phyloP scores from a whole-genome alignment of 2,113 vertebrate genomes.

The Oostethus manadensis region DNA sequence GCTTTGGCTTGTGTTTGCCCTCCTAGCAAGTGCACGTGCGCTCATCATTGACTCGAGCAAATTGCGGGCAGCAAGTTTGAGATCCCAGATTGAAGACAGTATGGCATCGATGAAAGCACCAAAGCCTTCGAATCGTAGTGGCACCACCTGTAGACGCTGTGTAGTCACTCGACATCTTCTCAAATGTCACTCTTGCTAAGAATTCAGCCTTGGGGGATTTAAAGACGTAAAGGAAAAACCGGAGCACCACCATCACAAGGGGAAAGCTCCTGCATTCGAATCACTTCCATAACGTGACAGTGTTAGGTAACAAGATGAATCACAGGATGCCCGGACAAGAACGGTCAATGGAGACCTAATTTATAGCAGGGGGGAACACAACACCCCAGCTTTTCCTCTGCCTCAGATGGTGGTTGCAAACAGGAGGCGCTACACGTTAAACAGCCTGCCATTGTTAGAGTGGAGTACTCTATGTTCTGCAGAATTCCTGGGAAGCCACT shows the following conservation, averaged over 20 bases:
- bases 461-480: constrained; percentile 27
- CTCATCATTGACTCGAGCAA: no score
- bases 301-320: constrained; percentile 33
- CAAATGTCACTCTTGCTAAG: background rate
- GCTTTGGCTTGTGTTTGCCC: no score
- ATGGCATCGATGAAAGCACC: no score
- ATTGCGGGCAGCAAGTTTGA: no score
- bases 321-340: constrained; percentile 22
- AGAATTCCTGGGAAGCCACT: constrained; percentile 64
- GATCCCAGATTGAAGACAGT: no score
- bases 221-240: background rate
- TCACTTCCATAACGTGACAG: background rate
- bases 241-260: background rate
- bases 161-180: no score
- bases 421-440: constrained; percentile 10
- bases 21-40: no score
- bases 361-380: constrained; percentile 22
- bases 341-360: constrained; percentile 3
- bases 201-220: no score
- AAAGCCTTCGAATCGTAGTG: no score
- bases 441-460: constrained; percentile 48
- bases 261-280: background rate
- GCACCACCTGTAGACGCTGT: no score
- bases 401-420: background rate
- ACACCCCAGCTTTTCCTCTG: background rate